These are phyloP conservation scores for Mustela nigripes DNA, from an alignment of 2,113 vertebrate genomes.

Conservation along the genomic window DNA sequence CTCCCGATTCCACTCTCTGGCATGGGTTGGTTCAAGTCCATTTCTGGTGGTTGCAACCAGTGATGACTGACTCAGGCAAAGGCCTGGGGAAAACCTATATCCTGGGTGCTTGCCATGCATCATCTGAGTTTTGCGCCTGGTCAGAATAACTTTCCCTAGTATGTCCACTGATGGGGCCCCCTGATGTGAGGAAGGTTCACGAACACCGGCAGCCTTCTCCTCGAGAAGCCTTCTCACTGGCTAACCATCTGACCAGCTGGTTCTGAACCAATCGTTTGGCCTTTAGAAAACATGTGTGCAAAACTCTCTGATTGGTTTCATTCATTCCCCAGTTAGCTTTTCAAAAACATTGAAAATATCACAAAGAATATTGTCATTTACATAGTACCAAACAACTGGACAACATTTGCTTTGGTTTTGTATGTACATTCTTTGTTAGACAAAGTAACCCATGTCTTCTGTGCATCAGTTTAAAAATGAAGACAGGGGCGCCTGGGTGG, in stretches of 20 bases:
- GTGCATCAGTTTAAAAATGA: background rate
- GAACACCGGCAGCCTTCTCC: background rate
- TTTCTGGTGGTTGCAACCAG: background rate
- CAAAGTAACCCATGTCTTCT: background rate
- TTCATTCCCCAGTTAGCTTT: constrained; percentile 10
- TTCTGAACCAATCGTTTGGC: background rate
- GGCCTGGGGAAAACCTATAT: background rate
- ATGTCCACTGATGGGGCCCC: no score
- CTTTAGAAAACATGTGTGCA: background rate
- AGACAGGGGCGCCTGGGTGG: background rate
- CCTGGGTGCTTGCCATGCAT: background rate
- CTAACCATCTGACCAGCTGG: background rate
- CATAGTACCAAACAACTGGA: background rate
- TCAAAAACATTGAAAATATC: background rate
- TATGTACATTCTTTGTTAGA: background rate
- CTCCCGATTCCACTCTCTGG: background rate
- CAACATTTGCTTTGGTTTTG: background rate
- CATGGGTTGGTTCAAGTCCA: background rate
- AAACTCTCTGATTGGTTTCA: background rate
- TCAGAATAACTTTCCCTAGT: background rate
- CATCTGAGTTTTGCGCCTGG: background rate
- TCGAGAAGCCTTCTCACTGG: background rate
- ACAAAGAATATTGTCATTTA: background rate
- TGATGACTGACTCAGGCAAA: background rate
- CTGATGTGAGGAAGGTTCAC: background rate